A percentile compares a stretch with the other conserved stretches of the same genome.
These are phyloP conservation scores for Hyposmocoma kahamanoa DNA, from an alignment of 1,140 invertebrate species.

Conservation along the genomic window DNA sequence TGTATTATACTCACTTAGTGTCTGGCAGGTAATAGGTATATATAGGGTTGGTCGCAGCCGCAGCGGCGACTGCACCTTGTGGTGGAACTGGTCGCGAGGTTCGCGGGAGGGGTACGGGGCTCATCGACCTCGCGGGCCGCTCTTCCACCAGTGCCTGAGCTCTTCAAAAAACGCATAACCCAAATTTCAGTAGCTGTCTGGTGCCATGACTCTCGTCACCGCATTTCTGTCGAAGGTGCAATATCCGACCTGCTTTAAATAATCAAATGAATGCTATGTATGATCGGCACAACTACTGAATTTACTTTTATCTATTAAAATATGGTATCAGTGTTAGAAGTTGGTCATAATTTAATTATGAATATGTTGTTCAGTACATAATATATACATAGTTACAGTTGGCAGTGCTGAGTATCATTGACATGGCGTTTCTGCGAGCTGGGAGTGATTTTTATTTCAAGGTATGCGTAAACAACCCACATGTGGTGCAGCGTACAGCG, in stretches of 20 bases:
- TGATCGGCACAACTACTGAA: no score
- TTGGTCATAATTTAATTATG: no score
- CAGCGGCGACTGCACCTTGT: constrained; percentile 60
- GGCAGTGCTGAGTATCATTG: neutral
- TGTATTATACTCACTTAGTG: constrained; percentile 52
- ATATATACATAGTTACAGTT: neutral
- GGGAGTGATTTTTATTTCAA: no score
- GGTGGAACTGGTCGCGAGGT: constrained; percentile 61
- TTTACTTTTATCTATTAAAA: no score
- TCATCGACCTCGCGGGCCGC: constrained; percentile 51
- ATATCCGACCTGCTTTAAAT: no score
- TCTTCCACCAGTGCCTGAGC: constrained; percentile 45
- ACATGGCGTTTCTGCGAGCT: no score
- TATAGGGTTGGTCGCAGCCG: constrained; percentile 48
- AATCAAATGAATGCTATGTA: no score
- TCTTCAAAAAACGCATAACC: constrained; percentile 58
- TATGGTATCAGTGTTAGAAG: no score
- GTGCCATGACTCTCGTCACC: constrained; percentile 36
- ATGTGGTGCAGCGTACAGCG: no score
- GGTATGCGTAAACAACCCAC: no score
- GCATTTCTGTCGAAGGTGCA: no score
- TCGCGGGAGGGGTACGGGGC: constrained; percentile 35
- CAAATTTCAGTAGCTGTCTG: constrained; percentile 66
- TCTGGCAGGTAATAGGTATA: constrained; percentile 67
- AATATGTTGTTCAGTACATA: neutral